Percentiles rank a stretch among this genome's conserved stretches.
phyloP scores from a whole-genome alignment of 2,113 vertebrate species.

The Callopanchax toddi region DNA sequence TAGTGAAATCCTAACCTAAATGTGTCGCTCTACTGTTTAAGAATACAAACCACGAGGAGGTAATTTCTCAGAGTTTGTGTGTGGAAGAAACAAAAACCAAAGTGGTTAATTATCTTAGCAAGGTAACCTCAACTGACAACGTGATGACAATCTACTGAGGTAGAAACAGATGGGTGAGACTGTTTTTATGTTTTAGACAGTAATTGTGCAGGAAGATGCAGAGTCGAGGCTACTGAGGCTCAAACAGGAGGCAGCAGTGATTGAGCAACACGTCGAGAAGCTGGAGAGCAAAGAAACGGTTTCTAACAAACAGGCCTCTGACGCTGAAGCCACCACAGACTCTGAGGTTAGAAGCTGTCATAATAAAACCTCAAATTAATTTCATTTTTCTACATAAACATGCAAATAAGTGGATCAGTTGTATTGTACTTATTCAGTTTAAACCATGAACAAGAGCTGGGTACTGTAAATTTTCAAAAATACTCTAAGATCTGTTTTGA shows the following conservation, averaged over 20 bases:
- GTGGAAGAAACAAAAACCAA: conserved; percentile 86
- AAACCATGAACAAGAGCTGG: no score
- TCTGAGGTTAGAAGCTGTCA: conserved; percentile 75
- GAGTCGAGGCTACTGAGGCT: conserved; percentile 77
- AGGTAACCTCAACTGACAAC: conserved; percentile 67
- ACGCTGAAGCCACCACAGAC: conserved; percentile 20
- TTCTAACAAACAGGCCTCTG: conserved; percentile 5
- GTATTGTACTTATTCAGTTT: neutral
- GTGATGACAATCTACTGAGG: neutral
- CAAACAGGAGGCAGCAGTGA: conserved; percentile 75
- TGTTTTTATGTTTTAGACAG: conserved; percentile 68
- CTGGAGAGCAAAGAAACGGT: conserved; percentile 44
- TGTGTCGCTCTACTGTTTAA: conserved; percentile 62
- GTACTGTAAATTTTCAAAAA: no score
- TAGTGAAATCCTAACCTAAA: neutral
- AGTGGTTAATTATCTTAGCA: conserved; percentile 91
- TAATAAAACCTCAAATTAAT: neutral
- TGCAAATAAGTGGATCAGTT: no score
- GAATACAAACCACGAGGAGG: conserved; percentile 91
- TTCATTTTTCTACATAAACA: no score
- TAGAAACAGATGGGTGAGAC: rapidly evolving
- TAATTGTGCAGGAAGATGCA: conserved; percentile 73
- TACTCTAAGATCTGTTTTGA: no score
- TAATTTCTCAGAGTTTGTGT: conserved; percentile 88
- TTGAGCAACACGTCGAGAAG: conserved; percentile 58